Evolutionary conservation across 2,797 vertebrate species (phyloP), one percentile per base, ranked within the genome.

Genomic region (Anguilla anguilla): DNA sequence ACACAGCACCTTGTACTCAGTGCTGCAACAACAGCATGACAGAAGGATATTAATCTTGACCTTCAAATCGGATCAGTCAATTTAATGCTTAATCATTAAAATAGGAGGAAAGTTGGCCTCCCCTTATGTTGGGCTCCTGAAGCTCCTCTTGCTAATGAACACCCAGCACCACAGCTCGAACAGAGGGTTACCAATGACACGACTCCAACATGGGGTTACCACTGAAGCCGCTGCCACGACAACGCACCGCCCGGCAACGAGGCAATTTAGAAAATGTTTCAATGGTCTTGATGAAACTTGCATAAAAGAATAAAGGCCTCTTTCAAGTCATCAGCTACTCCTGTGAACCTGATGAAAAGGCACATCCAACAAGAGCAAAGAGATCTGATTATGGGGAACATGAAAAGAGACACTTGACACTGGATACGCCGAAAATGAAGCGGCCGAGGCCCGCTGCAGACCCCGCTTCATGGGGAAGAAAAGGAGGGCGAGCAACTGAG

Each of bases 301-400:
- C 39, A 81, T 81, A 81, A 81, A 81, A 46, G 77, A 39, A 81
- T 81, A 81, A 81, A 81, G 51, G 77, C 77, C 77, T 46, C 77
- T 81, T 81, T 81, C 77, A 81, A 81, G 77, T 49, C 19, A 13
- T 22, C 17, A 22, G 43, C 43, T n/a, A 6, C 43, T 46, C 39
- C 77, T 25, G 39, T 81, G 77, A 49, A 49, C 43, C 19, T 81
- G 77, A 81, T 81, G 43, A 81, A 81, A 81, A 81, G 77, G 19
- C 43, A 81, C 4, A 15, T 6, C 43, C 77, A 25, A 43, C 49
- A 17, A 81, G 77, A 81, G 77, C 39, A 81, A 6, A 43, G 77
- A n/a, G 77, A 81, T 22, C 77, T n/a, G 77, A 81, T 81, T 81
- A 43, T 81, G 77, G 43, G 19, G 6, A n/a, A 81, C 77, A 81